Base-by-base conservation (phyloP, 2,797 vertebrate species). In the Pogonophryne albipinna region DNA sequence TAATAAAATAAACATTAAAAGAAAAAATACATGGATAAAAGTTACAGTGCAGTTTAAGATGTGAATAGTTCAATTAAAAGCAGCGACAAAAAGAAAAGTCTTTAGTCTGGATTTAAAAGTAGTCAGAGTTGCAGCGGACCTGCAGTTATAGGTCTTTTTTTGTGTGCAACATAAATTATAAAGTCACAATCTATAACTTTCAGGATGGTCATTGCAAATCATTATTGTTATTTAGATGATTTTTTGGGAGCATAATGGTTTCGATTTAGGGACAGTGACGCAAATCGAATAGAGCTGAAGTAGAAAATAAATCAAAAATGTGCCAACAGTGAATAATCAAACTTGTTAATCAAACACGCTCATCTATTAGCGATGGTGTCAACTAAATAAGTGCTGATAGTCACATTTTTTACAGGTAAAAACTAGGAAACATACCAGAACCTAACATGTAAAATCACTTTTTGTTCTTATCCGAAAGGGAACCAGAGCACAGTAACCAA, bases 81-180 rank as follows among this genome's bases (percentile, higher is more conserved):
- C 23, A 23, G 23, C 23, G 23, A 3, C 23, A 2, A 23, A 23
- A 23, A 23, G 23, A 23, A 23, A 23, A 23, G 23, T 23, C 23
- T 23, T 23, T 23, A 23, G 23, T 23, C 23, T 23, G 23, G 23
- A 23, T 23, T 23, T 23, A 23, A 23, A 23, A 23, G 23, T 23
- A 23, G 23, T 23, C 23, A 23, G 2, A 23, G 23, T 23, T 23
- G 23, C 23, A 23, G 23, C 23, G 23, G 23, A 23, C 23, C 23
- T 23, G 23, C 23, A 23, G 23, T 23, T 23, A 20, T 5, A 44
- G 38, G 56, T 67, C 59, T 74, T 27, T 59, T 52, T 31, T 20
- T 60, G 66, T 80, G 68, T 67, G 41, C 49, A 66, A 81, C 56
- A 70, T 58, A 49, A 16, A 74, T 66, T 55, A 34, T 44, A 47